Percentiles rank a stretch among this genome's conserved stretches.
phyloP scores from a whole-genome alignment of 1,140 invertebrate genomes.

The Mesaphorura yosii region DNA sequence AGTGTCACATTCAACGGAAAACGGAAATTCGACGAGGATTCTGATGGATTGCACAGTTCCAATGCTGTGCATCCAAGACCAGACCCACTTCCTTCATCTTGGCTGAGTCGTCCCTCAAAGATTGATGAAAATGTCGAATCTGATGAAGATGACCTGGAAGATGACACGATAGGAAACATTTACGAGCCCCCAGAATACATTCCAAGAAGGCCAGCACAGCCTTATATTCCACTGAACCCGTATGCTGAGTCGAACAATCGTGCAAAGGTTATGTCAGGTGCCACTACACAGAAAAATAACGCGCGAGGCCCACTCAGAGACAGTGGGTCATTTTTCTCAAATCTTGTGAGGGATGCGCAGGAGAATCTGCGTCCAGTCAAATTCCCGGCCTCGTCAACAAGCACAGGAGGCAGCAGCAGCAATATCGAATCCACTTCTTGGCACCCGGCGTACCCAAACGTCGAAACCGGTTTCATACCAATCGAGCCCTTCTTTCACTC shows the following conservation, averaged over 20 bases:
- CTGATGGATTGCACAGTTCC: conserved; percentile 37
- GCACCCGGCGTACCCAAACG: conserved; percentile 22
- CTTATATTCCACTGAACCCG: conserved; percentile 30
- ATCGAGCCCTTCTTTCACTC: conserved; percentile 31
- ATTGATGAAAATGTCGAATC: conserved; percentile 9
- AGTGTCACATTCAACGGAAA: conserved; percentile 24
- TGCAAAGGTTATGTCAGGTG: conserved; percentile 16
- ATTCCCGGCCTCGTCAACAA: conserved; percentile 10
- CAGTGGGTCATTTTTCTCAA: too few relatives aligned
- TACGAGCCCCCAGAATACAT: conserved; percentile 40
- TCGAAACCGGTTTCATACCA: conserved; percentile 31
- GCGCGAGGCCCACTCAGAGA: neutral
- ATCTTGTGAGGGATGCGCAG: neutral
- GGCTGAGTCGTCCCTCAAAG: conserved; percentile 24
- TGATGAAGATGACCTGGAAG: too few relatives aligned
- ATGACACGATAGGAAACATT: conserved; percentile 44
- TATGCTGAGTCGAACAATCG: conserved; percentile 18
- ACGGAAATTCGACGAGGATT: conserved; percentile 5
- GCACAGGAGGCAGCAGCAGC: neutral
- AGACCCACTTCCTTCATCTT: conserved; percentile 26
- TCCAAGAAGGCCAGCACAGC: conserved; percentile 28
- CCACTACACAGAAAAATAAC: neutral
- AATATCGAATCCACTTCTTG: conserved; percentile 11
- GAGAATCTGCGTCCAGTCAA: conserved; percentile 7
- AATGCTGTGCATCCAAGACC: conserved; percentile 15